These are phyloP conservation scores for Trypoxylus dichotomus DNA, from an alignment of 1,140 invertebrate genomes.

Conservation along the genomic window DNA sequence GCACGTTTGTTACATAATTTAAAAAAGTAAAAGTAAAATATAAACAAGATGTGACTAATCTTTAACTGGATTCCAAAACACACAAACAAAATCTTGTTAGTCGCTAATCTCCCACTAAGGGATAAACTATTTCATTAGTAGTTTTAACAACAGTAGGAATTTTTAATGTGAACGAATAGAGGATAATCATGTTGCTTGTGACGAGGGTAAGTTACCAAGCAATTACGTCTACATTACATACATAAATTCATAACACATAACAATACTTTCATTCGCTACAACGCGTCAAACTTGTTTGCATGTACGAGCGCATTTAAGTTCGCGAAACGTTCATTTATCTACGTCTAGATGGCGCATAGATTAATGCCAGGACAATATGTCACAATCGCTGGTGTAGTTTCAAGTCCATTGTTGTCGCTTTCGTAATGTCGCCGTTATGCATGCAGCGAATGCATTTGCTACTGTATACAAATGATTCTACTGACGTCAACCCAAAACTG, in stretches of 20 bases:
- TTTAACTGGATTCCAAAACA: not conserved
- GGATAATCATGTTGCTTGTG: too few species aligned
- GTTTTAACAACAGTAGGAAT: not conserved
- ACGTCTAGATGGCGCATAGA: constrained; percentile 5
- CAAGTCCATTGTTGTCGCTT: not conserved
- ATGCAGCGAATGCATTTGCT: constrained; percentile 3
- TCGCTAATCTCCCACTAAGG: not conserved
- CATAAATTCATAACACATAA: not conserved
- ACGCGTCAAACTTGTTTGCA: not conserved
- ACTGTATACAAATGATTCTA: not conserved
- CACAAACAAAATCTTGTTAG: not conserved
- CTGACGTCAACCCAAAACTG: not conserved
- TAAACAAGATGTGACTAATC: not conserved
- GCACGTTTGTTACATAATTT: not conserved
- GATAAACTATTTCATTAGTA: not conserved
- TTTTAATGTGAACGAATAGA: not conserved
- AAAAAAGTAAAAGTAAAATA: not conserved
- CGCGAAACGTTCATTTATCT: not conserved
- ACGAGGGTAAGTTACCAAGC: not conserved
- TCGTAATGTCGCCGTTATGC: not conserved
- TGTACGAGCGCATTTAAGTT: not conserved
- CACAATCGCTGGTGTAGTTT: constrained; percentile 7
- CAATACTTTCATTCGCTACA: not conserved
- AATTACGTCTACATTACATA: not conserved
- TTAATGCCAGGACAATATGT: constrained; percentile 11